phyloP scores from a whole-genome alignment of 2,797 vertebrate species.

The Tokudaia tokunoshimensis region DNA sequence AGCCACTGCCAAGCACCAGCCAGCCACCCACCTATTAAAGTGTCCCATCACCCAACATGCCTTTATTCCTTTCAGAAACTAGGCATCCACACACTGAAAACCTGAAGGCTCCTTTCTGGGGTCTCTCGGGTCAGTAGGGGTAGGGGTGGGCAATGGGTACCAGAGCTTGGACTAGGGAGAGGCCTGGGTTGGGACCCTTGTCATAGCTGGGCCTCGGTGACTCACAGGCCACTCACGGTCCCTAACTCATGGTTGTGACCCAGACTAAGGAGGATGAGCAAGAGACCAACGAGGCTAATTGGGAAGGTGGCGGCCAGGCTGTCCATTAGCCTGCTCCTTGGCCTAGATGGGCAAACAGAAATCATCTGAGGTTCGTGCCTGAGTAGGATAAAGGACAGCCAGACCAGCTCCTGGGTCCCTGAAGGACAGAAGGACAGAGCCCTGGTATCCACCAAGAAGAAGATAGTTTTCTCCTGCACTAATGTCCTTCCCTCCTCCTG shows the following conservation, averaged over 20 bases:
- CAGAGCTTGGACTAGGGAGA: not conserved
- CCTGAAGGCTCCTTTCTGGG: not conserved
- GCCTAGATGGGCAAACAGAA: constrained; percentile 69
- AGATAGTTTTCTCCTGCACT: not conserved
- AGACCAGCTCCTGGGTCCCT: not conserved
- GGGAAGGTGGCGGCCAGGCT: constrained; percentile 67
- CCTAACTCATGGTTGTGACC: constrained; percentile 41
- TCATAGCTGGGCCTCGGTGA: constrained; percentile 66
- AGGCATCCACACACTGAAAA: not conserved
- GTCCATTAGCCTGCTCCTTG: not conserved
- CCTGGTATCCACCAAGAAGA: not conserved
- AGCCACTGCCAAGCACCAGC: not conserved
- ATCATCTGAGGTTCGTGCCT: not conserved
- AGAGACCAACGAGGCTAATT: constrained; percentile 75
- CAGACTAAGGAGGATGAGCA: constrained; percentile 71
- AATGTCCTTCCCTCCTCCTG: not conserved
- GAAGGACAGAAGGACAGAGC: not conserved
- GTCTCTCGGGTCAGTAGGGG: not conserved
- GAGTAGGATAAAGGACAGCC: not conserved
- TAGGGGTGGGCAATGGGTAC: accelerated
- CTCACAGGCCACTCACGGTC: constrained; percentile 68
- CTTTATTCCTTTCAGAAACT: not conserved
- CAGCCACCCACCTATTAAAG: not conserved
- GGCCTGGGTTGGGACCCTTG: constrained; percentile 25
- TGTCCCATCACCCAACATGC: not conserved